Evolutionary conservation across 35 echinoderm and acorn worm species (phyloP), one percentile per base, ranked within the genome.

Genomic region (Ptychodera flava): DNA sequence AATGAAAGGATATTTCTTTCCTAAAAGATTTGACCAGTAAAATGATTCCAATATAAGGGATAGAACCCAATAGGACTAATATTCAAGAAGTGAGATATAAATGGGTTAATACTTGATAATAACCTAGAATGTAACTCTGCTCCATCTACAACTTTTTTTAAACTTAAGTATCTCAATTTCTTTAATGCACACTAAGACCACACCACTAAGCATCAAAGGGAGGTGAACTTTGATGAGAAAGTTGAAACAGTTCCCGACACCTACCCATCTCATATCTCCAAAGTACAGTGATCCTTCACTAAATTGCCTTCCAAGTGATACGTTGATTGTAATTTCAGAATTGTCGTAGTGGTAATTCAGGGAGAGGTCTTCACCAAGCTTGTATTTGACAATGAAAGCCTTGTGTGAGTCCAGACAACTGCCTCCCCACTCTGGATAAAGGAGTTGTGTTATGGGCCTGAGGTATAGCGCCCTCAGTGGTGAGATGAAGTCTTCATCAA

Each of bases 311-410:
- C 92, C 92, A 35, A 98, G 86, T n/a, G 86, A 89, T 30, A 98
- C 90, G 79, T 98, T 98, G n/a, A 98, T 37, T 0, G 95, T 98
- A 34, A 98, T 92, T 83, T 98, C 95, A 77, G 95, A 90, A 33
- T 98, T 98, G 85, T 98, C 95, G 90, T 92, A 98, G 84, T 98
- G 95, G 81, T 94, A 98, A 36, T 91, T 90, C 77, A 98, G 87
- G 15, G 91, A 87, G 81, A 98, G 76, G 76, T 98, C 95, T 87
- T 98, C 95, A 29, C 88, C 95, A 29, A 98, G 83, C 75, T 98
- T 98, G 86, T 98, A 98, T 37, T 91, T 98, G 28, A 98, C 95
- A 36, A 98, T 88, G 37, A 98, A 98, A 6, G 92, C 92, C 84
- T 93, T 93, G 82, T 98, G 95, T 15, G 95, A 94, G 83, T 98